Evolutionary conservation across 2,797 vertebrate genomes (phyloP).

Genomic region (Chelmon rostratus): DNA sequence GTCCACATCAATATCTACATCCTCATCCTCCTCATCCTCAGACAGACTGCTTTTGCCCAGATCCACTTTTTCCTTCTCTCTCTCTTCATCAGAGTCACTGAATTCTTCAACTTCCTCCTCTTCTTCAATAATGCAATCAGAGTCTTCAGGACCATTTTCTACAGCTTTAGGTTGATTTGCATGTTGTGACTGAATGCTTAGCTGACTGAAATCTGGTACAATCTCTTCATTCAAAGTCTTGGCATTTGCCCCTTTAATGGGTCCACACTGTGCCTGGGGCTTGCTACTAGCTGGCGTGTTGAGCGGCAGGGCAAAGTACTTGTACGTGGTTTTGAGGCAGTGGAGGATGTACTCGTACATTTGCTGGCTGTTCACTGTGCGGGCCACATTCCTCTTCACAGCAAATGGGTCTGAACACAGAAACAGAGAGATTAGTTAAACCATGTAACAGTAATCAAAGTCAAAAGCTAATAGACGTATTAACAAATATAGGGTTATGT

Average conservation of each 20-base stretch:
- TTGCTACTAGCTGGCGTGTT: slow-evolving; percentile 72
- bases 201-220: slow-evolving; percentile 56
- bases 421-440: slow-evolving; percentile 21
- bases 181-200: slow-evolving; percentile 53
- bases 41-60: slow-evolving; percentile 78
- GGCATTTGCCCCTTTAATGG: slow-evolving; percentile 20
- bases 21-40: slow-evolving; percentile 79
- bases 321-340: slow-evolving; percentile 95
- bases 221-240: slow-evolving; percentile 44
- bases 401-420: slow-evolving; percentile 91
- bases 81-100: slow-evolving; percentile 86
- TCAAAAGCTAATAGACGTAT: neutral
- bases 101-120: slow-evolving; percentile 85
- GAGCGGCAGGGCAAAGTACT: slow-evolving; percentile 93
- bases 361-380: slow-evolving; percentile 93
- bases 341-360: slow-evolving; percentile 94
- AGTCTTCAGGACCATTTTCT: slow-evolving; percentile 80
- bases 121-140: slow-evolving; percentile 87
- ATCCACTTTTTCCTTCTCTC: slow-evolving; percentile 79
- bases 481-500: neutral
- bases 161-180: slow-evolving; percentile 24
- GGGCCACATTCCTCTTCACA: slow-evolving; percentile 94
- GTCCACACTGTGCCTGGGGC: slow-evolving; percentile 20
- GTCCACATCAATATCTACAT: slow-evolving; percentile 76
- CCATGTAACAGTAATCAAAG: neutral